Evolutionary conservation across 35 echinoderm and acorn worm genomes (phyloP).

Genomic region (Ptychodera flava): DNA sequence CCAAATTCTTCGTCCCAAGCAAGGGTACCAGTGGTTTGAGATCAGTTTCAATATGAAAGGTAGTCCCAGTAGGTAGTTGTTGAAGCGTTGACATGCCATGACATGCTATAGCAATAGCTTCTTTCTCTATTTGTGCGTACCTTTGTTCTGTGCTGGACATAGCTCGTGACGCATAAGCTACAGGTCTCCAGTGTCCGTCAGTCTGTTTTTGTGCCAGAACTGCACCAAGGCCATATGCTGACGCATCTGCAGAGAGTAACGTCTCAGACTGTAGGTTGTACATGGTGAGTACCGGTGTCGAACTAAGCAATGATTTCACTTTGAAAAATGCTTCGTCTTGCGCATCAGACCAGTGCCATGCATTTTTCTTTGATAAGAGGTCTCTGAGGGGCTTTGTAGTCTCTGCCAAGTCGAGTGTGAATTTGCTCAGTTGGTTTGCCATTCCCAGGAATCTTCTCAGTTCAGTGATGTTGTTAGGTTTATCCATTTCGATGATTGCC

Average conservation of each 20-base stretch:
- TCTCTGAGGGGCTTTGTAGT: conserved; percentile 16
- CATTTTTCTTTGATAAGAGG: background rate
- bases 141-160: conserved; percentile 26
- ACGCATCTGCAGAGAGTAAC: conserved; percentile 34
- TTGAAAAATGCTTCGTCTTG: conserved; percentile 3
- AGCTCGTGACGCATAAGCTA: conserved; percentile 38
- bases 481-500: no score
- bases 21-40: conserved; percentile 43
- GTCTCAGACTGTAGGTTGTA: background rate
- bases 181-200: conserved; percentile 20
- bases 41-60: conserved; percentile 40
- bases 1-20: conserved; percentile 22
- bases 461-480: no score
- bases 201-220: conserved; percentile 22
- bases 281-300: conserved; percentile 11
- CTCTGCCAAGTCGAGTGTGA: background rate
- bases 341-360: conserved; percentile 2
- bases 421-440: no score
- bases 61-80: conserved; percentile 38
- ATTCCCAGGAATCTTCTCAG: no score
- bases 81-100: no score
- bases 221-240: conserved; percentile 45
- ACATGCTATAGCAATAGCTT: conserved; percentile 18
- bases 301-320: conserved; percentile 19
- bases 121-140: conserved; percentile 43